These are phyloP conservation scores for Ceramica pisi DNA, from an alignment of 2,888 invertebrate species.

Conservation along the genomic window DNA sequence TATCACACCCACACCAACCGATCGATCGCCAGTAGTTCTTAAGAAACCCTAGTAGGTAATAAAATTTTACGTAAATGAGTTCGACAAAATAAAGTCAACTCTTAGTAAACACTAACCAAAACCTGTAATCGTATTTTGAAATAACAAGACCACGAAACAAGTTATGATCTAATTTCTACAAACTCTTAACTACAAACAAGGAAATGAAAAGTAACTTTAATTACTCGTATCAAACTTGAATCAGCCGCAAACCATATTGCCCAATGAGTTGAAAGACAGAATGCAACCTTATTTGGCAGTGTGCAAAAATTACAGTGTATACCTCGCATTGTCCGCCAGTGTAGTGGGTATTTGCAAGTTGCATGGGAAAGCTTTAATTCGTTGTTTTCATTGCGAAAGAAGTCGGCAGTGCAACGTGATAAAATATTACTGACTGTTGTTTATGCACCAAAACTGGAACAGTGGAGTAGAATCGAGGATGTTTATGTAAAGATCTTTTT, in stretches of 20 bases:
- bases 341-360: constrained; percentile 52
- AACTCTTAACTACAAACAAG: constrained; percentile 37
- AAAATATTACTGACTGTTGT: constrained; percentile 26
- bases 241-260: constrained; percentile 45
- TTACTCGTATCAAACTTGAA: constrained; percentile 53
- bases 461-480: background rate
- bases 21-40: too few species aligned
- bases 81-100: background rate
- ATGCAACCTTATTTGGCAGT: constrained; percentile 55
- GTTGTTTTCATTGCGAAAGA: constrained; percentile 62
- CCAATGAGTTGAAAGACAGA: constrained; percentile 48
- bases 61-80: background rate
- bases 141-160: constrained; percentile 32
- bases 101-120: background rate
- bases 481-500: background rate
- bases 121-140: constrained; percentile 19
- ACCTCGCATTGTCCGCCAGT: constrained; percentile 63
- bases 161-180: constrained; percentile 39
- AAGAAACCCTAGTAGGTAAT: background rate
- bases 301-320: constrained; percentile 64
- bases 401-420: constrained; percentile 35
- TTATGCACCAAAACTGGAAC: constrained; percentile 18
- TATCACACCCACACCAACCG: too few species aligned
- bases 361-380: constrained; percentile 67
- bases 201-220: constrained; percentile 53